phyloP scores from a whole-genome alignment of 2,888 invertebrate genomes.

The Epinotia brunnichana region DNA sequence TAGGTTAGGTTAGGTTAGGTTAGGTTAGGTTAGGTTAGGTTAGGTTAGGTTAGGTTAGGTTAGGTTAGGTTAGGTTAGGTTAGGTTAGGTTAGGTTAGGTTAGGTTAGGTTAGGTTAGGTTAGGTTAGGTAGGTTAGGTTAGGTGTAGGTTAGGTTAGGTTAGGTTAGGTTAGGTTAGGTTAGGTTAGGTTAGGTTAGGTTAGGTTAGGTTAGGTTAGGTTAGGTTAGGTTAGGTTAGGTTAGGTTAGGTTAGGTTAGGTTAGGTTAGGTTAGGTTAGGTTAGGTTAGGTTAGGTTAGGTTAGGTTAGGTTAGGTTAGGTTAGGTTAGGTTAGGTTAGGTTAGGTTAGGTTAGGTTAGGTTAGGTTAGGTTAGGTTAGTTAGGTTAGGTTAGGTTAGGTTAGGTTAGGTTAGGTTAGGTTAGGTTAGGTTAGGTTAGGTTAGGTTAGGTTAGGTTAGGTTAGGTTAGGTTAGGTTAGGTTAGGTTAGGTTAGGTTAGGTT shows the following conservation, averaged over 20 bases:
- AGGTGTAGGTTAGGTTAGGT: slow-evolving; percentile 7
- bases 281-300: slow-evolving; percentile 34
- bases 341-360: slow-evolving; percentile 28
- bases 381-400: no score
- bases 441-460: no score
- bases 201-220: slow-evolving; percentile 24
- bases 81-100: not conserved
- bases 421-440: no score
- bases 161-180: not conserved
- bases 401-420: no score
- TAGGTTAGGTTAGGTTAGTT: no score
- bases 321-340: slow-evolving; percentile 31
- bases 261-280: slow-evolving; percentile 46
- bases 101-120: slow-evolving; percentile 1
- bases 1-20: slow-evolving; percentile 33
- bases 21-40: slow-evolving; percentile 33
- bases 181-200: not conserved
- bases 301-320: slow-evolving; percentile 21
- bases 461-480: no score
- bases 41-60: slow-evolving; percentile 25
- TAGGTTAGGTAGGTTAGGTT: no score
- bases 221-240: slow-evolving; percentile 41
- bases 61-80: slow-evolving; percentile 29
- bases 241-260: slow-evolving; percentile 46
- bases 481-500: no score